Conservation (phyloP, 1,140 invertebrate genomes). For the Caerostris extrusa region DNA sequence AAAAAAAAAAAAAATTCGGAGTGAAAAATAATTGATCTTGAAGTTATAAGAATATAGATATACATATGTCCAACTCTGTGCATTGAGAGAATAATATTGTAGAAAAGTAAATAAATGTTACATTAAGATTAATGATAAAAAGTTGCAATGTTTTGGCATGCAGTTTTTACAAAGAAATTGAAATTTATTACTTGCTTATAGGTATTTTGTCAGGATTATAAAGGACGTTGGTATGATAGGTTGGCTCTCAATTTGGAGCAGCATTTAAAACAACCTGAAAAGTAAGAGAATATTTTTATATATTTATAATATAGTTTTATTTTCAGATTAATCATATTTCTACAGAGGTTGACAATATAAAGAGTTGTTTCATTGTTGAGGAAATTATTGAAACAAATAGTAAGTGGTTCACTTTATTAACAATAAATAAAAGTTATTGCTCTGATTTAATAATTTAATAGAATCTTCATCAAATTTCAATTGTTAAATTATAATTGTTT, state of each 20-base stretch:
- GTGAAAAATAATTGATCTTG: too few relatives aligned
- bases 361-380: slow-evolving; percentile 82
- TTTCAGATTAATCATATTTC: background rate
- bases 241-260: slow-evolving; percentile 83
- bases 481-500: background rate
- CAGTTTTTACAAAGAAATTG: background rate
- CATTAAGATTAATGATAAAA: too few relatives aligned
- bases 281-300: slow-evolving; percentile 76
- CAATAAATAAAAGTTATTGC: background rate
- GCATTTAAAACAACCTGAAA: slow-evolving; percentile 83
- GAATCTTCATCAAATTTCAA: background rate
- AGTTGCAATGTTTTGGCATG: background rate
- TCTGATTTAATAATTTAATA: background rate
- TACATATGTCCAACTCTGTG: too few relatives aligned
- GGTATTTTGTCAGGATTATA: slow-evolving; percentile 80
- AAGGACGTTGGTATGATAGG: slow-evolving; percentile 84
- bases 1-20: too few relatives aligned
- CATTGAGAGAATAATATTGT: too few relatives aligned
- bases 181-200: background rate
- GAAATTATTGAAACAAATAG: slow-evolving; percentile 82
- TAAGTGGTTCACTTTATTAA: slow-evolving; percentile 39
- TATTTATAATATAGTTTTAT: background rate
- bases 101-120: too few relatives aligned
- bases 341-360: slow-evolving; percentile 82
- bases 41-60: too few relatives aligned